These are phyloP conservation scores for Enteromius unitaeniatus DNA, from an alignment of 2,797 vertebrate genomes.

Conservation along the genomic window DNA sequence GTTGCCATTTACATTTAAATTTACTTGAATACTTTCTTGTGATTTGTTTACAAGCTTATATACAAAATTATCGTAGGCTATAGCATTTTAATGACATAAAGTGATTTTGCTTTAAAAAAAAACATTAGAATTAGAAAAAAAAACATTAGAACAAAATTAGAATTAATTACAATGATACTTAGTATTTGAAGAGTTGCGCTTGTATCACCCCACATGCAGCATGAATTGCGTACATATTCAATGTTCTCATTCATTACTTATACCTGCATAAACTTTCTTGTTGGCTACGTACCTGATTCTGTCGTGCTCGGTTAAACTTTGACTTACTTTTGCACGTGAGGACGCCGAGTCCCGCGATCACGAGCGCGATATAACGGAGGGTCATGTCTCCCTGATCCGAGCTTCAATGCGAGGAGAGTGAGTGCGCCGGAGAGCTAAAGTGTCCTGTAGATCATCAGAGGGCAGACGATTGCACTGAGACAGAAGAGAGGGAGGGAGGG, in stretches of 20 bases:
- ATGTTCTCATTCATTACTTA: neutral
- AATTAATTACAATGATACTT: neutral
- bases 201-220: neutral
- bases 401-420: neutral
- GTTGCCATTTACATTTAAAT: neutral
- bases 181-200: neutral
- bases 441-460: conserved; percentile 21
- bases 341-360: conserved; percentile 38
- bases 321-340: conserved; percentile 44
- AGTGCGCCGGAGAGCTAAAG: neutral
- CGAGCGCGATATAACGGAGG: conserved; percentile 14
- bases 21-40: neutral
- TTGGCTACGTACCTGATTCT: neutral
- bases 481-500: neutral
- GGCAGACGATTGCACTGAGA: conserved; percentile 28
- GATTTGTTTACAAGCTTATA: neutral
- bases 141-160: too few species aligned
- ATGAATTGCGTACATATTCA: neutral
- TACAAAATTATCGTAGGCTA: neutral
- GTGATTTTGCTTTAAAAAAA: neutral
- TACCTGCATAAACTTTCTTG: neutral
- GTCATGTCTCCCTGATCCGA: conserved; percentile 35
- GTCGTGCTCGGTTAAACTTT: conserved; percentile 9
- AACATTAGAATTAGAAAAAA: too few species aligned
- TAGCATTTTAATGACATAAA: neutral